phyloP scores from a whole-genome alignment of 2,797 vertebrate genomes.

The Acrossocheilus fasciatus region DNA sequence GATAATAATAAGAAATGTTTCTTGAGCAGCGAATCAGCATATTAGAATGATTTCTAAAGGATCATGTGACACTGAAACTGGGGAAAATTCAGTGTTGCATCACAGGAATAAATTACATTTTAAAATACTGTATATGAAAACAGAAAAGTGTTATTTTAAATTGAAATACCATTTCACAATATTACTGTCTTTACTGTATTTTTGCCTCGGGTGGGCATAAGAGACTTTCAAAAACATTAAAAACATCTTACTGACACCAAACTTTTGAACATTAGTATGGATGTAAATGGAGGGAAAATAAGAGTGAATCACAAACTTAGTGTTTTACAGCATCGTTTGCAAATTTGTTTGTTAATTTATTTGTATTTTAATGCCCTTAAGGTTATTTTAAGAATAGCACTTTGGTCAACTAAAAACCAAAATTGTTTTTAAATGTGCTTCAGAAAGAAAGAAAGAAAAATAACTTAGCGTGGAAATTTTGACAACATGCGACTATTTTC shows the following conservation, averaged over 20 bases:
- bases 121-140: not conserved
- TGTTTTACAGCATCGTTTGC: not conserved
- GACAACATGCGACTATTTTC: constrained; percentile 14
- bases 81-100: too few relatives aligned
- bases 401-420: not conserved
- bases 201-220: not conserved
- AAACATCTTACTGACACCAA: not conserved
- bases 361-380: not conserved
- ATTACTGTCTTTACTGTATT: too few relatives aligned
- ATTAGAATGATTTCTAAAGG: not conserved
- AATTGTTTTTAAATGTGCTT: not conserved
- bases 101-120: not conserved
- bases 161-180: not conserved
- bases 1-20: not conserved
- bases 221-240: not conserved
- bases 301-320: constrained; percentile 1
- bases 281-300: not conserved
- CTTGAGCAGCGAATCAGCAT: not conserved
- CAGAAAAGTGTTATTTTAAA: not conserved
- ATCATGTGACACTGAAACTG: not conserved
- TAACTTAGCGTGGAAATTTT: not conserved
- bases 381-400: not conserved
- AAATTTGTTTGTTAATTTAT: not conserved
- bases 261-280: not conserved
- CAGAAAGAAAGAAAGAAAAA: not conserved